phyloP scores from a whole-genome alignment of 2,888 invertebrate species.

The Tachina lurida region DNA sequence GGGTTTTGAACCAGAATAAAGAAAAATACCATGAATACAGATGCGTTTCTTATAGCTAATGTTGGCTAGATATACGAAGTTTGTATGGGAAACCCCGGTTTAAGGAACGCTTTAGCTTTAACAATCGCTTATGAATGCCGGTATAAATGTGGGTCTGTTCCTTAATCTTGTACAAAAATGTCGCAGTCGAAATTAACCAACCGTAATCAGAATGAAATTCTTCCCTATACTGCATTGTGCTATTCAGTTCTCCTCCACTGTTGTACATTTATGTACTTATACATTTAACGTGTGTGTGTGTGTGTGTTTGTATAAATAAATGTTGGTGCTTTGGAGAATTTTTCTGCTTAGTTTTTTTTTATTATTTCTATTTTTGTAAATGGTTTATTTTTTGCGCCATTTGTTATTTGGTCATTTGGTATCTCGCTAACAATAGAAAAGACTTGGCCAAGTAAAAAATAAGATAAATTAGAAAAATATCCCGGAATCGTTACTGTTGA shows the following conservation, averaged over 20 bases:
- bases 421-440: slow-evolving; percentile 61
- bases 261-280: background rate
- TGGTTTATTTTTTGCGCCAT: slow-evolving; percentile 66
- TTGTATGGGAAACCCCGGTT: too few relatives aligned
- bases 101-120: too few relatives aligned
- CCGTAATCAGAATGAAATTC: background rate
- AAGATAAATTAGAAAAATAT: slow-evolving; percentile 72
- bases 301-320: slow-evolving; percentile 4
- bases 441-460: slow-evolving; percentile 53
- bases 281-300: slow-evolving; percentile 6
- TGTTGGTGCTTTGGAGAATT: slow-evolving; percentile 40
- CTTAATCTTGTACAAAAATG: too few relatives aligned
- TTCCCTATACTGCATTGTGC: background rate
- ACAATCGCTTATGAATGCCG: too few relatives aligned
- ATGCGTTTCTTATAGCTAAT: too few relatives aligned
- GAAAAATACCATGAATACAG: too few relatives aligned
- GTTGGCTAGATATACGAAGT: too few relatives aligned
- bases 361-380: slow-evolving; percentile 36
- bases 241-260: slow-evolving; percentile 5
- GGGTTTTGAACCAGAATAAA: too few relatives aligned
- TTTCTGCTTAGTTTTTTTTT: slow-evolving; percentile 45
- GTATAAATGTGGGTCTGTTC: too few relatives aligned
- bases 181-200: too few relatives aligned
- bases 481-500: slow-evolving; percentile 70
- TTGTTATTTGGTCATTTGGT: slow-evolving; percentile 71